These are phyloP conservation scores for Paguma larvata DNA, from an alignment of 2,797 vertebrate genomes.

Conservation along the genomic window DNA sequence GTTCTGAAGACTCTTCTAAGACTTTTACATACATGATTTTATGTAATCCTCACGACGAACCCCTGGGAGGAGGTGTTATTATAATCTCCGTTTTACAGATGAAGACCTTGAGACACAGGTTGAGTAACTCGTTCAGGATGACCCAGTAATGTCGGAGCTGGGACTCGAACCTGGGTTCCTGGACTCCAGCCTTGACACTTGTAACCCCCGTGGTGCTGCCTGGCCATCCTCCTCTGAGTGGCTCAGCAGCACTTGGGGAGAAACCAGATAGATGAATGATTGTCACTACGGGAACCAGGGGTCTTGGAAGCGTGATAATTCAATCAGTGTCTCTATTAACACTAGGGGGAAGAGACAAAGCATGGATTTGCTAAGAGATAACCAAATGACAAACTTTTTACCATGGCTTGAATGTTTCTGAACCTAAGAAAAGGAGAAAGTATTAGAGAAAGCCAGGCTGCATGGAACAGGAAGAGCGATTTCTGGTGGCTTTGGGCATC, in stretches of 20 bases:
- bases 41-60: neutral
- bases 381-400: neutral
- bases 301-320: neutral
- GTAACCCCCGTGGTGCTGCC: accelerated
- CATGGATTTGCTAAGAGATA: neutral
- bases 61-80: neutral
- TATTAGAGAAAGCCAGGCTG: neutral
- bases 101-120: neutral
- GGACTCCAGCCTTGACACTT: neutral
- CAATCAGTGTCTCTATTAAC: neutral
- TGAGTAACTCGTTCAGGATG: neutral
- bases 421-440: neutral
- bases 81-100: neutral
- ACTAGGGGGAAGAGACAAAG: neutral
- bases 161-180: neutral
- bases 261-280: too few relatives aligned
- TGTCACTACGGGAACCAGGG: accelerated
- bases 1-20: neutral
- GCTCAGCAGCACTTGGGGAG: neutral
- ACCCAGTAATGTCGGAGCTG: neutral
- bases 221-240: neutral
- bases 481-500: neutral
- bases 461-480: accelerated
- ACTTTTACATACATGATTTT: neutral
- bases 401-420: neutral